Conservation (phyloP, 1,140 invertebrate genomes). For the Penaeus indicus region DNA sequence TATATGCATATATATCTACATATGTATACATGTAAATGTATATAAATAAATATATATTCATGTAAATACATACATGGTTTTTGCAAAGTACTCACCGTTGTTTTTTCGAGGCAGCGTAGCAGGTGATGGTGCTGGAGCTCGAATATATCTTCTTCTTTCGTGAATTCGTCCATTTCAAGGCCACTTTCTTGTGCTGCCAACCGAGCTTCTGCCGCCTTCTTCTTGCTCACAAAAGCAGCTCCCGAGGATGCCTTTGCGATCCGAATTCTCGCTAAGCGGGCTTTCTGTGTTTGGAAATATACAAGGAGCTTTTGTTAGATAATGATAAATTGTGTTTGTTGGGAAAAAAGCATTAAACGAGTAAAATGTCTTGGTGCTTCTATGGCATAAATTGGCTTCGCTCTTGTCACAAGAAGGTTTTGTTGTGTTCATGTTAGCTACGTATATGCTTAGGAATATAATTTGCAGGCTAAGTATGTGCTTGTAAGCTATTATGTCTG, state of each 20-base stretch:
- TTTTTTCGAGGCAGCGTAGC: constrained; percentile 96
- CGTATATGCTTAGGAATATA: constrained; percentile 28
- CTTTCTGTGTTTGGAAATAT: constrained; percentile 87
- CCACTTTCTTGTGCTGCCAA: constrained; percentile 92
- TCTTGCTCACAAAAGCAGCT: constrained; percentile 98
- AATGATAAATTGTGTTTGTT: background rate
- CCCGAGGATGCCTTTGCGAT: constrained; percentile 99
- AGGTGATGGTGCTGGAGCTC: constrained; percentile 99
- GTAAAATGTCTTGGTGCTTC: constrained; percentile 33
- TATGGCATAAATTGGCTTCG: constrained; percentile 38
- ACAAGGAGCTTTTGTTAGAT: background rate
- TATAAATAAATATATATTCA: no score
- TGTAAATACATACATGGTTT: no score
- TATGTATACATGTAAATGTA: no score
- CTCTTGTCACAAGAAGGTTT: constrained; percentile 57
- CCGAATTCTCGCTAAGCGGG: constrained; percentile 93
- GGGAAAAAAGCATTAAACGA: constrained; percentile 1
- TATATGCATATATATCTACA: no score
- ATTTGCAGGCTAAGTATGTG: constrained; percentile 45
- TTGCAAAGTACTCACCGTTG: constrained; percentile 82
- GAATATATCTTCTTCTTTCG: constrained; percentile 96
- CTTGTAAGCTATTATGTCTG: constrained; percentile 37
- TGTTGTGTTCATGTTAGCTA: constrained; percentile 20
- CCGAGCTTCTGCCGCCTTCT: constrained; percentile 97
- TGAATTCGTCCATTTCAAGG: constrained; percentile 87